A percentile compares a stretch with the other conserved stretches of the same genome.
These are phyloP conservation scores for Neodiprion lecontei DNA, from an alignment of 1,140 invertebrate species.

Conservation along the genomic window DNA sequence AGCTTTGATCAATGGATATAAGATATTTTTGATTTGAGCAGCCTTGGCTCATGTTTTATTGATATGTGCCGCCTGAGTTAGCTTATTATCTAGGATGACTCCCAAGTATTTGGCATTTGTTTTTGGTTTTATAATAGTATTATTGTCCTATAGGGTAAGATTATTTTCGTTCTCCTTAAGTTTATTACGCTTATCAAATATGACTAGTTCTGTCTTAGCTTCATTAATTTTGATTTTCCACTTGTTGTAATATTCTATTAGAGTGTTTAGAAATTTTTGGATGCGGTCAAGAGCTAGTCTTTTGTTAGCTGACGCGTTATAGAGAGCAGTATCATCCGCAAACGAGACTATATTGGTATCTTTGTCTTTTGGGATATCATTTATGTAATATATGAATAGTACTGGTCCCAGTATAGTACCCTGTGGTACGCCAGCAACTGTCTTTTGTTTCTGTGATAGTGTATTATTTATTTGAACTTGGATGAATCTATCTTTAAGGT, in stretches of 20 bases:
- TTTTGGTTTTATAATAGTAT: constrained; percentile 4
- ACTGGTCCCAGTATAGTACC: constrained; percentile 38
- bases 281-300: constrained; percentile 22
- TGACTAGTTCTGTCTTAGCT: constrained; percentile 33
- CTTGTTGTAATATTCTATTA: constrained; percentile 26
- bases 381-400: constrained; percentile 37
- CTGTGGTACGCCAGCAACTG: constrained; percentile 39
- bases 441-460: constrained; percentile 21
- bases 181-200: constrained; percentile 27
- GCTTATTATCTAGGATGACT: constrained; percentile 22
- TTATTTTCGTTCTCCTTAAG: not conserved
- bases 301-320: constrained; percentile 20
- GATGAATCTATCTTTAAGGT: constrained; percentile 33
- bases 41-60: constrained; percentile 19
- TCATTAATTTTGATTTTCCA: constrained; percentile 40
- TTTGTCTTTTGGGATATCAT: constrained; percentile 34
- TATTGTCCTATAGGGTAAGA: not conserved
- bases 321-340: constrained; percentile 41
- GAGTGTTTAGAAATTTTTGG: constrained; percentile 19
- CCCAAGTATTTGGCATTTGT: constrained; percentile 27
- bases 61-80: constrained; percentile 23
- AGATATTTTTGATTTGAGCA: constrained; percentile 5
- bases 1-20: constrained; percentile 24
- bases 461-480: constrained; percentile 22
- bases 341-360: constrained; percentile 30